These are phyloP conservation scores for Porites lutea DNA, from an alignment of 64 coral and sea anemone species.

Conservation along the genomic window DNA sequence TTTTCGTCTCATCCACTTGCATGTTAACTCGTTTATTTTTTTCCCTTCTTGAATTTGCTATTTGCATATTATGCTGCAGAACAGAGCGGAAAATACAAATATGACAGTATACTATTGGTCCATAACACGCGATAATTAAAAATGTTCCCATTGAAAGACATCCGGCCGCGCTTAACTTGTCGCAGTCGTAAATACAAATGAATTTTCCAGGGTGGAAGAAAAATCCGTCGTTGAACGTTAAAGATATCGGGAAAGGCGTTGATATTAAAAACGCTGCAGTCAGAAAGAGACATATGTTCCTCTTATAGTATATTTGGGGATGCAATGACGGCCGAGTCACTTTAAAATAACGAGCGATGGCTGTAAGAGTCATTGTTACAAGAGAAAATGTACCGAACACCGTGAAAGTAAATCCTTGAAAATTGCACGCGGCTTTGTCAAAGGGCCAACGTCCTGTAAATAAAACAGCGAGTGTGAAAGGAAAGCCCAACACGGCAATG, in stretches of 20 bases:
- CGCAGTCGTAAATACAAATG: conserved; percentile 26
- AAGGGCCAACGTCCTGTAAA: conserved; percentile 31
- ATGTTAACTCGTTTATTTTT: not conserved
- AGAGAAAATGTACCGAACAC: conserved; percentile 18
- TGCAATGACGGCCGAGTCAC: conserved; percentile 30
- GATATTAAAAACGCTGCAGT: not conserved
- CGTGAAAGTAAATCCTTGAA: conserved; percentile 39
- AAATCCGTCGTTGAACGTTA: conserved; percentile 8
- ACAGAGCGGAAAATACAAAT: conserved; percentile 34
- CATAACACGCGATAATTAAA: conserved; percentile 4
- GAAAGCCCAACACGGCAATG: conserved; percentile 22
- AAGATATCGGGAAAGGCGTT: not conserved
- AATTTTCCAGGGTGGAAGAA: conserved; percentile 53
- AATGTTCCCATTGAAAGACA: not conserved
- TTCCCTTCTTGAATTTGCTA: conserved; percentile 2
- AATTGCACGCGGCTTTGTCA: conserved; percentile 1
- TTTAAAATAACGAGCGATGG: conserved; percentile 26
- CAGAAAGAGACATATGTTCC: conserved; percentile 10
- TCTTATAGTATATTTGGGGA: conserved; percentile 14
- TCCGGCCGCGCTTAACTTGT: not conserved
- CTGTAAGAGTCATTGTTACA: conserved; percentile 15
- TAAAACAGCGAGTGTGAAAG: conserved; percentile 30
- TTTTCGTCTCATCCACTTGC: conserved; percentile 43
- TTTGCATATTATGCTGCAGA: not conserved
- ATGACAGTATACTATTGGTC: conserved; percentile 35